A percentile compares a stretch with the other conserved stretches of the same genome.
These are phyloP conservation scores for Dione juno DNA, from an alignment of 2,888 invertebrate species.

Conservation along the genomic window DNA sequence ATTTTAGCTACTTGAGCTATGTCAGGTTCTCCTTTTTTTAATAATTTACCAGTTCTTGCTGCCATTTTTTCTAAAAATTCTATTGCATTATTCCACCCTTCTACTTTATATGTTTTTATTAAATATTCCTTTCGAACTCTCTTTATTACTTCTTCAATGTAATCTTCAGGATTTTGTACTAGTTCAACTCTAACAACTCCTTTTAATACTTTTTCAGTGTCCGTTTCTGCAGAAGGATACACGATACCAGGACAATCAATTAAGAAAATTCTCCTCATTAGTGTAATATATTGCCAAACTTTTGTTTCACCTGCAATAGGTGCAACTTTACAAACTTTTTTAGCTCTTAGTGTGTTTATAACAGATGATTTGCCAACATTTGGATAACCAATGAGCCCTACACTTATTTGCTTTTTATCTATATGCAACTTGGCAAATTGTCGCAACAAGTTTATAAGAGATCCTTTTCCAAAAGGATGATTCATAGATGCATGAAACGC, in stretches of 20 bases:
- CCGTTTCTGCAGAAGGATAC: conserved; percentile 97
- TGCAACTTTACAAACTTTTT: conserved; percentile 99
- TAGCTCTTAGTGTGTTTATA: conserved; percentile 96
- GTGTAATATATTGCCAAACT: conserved; percentile 99
- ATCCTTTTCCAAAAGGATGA: conserved; percentile 99
- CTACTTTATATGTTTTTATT: conserved; percentile 93
- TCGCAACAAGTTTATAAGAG: conserved; percentile 96
- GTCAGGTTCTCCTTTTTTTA: conserved; percentile 99
- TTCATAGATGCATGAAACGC: conserved; percentile 99
- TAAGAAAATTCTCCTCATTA: conserved; percentile 98
- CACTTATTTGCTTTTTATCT: conserved; percentile 99
- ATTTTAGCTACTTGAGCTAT: conserved; percentile 93
- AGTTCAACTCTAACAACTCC: conserved; percentile 98
- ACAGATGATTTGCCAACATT: conserved; percentile 99
- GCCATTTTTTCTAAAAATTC: conserved; percentile 97
- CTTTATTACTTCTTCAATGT: conserved; percentile 92
- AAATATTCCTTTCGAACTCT: conserved; percentile 95
- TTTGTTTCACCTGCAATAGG: conserved; percentile 99
- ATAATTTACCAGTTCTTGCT: conserved; percentile 91
- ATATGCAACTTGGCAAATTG: conserved; percentile 97
- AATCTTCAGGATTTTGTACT: conserved; percentile 96
- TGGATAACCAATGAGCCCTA: conserved; percentile 99
- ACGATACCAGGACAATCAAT: conserved; percentile 99
- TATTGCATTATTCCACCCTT: conserved; percentile 89
- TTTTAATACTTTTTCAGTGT: conserved; percentile 97